These are phyloP conservation scores for Eptesicus fuscus DNA, from an alignment of 2,113 vertebrate genomes.

Conservation along the genomic window DNA sequence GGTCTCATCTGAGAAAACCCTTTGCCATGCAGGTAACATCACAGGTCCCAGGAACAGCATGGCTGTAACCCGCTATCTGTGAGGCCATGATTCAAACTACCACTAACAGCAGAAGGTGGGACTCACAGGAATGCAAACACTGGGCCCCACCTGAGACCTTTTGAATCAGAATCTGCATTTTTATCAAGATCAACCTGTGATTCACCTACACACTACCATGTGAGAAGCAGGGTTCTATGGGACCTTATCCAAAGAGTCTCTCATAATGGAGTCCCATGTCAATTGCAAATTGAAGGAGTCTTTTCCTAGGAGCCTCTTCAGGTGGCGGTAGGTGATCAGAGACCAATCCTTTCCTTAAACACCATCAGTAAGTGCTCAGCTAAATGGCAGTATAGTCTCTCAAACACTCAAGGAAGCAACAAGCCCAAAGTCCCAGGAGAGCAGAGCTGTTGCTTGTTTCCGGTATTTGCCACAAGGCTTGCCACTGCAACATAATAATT, in stretches of 20 bases:
- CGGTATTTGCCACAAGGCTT: background rate
- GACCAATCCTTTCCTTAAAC: background rate
- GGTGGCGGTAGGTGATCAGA: background rate
- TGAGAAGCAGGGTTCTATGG: background rate
- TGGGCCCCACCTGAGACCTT: too few species aligned
- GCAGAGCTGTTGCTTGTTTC: background rate
- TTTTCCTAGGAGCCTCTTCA: background rate
- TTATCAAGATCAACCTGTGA: background rate
- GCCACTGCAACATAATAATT: background rate
- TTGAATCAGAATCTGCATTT: background rate
- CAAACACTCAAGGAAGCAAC: background rate
- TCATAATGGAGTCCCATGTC: background rate
- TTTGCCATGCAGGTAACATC: background rate
- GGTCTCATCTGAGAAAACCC: background rate
- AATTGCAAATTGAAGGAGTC: background rate
- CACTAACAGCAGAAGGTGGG: background rate
- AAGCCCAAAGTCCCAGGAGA: background rate
- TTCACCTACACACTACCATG: too few species aligned
- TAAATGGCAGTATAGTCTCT: background rate
- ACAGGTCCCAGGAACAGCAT: background rate
- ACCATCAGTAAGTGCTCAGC: background rate
- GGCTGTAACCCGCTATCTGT: background rate
- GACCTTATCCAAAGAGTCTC: too few species aligned
- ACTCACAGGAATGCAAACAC: background rate
- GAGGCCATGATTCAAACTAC: background rate